These are phyloP conservation scores for Halichoeres trimaculatus DNA, from an alignment of 2,113 vertebrate genomes.

Conservation along the genomic window DNA sequence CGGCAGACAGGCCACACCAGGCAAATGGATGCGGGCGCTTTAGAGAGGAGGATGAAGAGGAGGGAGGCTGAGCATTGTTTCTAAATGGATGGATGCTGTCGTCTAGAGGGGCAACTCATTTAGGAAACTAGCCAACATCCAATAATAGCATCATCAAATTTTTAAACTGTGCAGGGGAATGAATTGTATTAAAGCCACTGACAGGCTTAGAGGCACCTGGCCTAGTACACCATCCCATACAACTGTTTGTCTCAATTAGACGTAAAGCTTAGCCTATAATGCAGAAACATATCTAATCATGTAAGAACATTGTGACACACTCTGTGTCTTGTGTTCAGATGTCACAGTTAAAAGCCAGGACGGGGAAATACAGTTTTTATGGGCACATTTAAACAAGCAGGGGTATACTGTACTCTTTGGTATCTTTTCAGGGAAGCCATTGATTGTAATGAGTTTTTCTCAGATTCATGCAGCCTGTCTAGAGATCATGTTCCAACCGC, in stretches of 20 bases:
- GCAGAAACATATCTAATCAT: constrained; percentile 6
- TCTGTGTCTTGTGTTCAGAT: not conserved
- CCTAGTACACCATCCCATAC: constrained; percentile 2
- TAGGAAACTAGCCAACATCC: constrained; percentile 68
- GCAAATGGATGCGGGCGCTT: constrained; percentile 69
- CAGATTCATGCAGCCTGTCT: constrained; percentile 59
- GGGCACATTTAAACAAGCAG: constrained; percentile 62
- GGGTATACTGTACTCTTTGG: constrained; percentile 50
- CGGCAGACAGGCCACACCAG: constrained; percentile 52
- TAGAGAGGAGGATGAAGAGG: constrained; percentile 46
- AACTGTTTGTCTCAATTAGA: constrained; percentile 10
- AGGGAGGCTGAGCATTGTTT: constrained; percentile 61
- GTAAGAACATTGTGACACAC: too few relatives aligned
- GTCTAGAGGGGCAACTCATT: constrained; percentile 66
- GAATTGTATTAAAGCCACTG: constrained; percentile 36
- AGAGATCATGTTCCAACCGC: constrained; percentile 79
- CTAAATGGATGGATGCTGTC: constrained; percentile 68
- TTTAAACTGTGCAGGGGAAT: constrained; percentile 58
- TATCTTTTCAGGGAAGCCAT: constrained; percentile 77
- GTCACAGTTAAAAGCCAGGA: constrained; percentile 9
- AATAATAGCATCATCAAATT: constrained; percentile 71
- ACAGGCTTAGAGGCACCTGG: constrained; percentile 24
- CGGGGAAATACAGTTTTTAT: constrained; percentile 41
- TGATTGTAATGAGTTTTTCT: constrained; percentile 69
- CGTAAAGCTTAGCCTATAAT: not conserved